Conservation (phyloP, 2,113 vertebrate species). For the Nothocercus julius region DNA sequence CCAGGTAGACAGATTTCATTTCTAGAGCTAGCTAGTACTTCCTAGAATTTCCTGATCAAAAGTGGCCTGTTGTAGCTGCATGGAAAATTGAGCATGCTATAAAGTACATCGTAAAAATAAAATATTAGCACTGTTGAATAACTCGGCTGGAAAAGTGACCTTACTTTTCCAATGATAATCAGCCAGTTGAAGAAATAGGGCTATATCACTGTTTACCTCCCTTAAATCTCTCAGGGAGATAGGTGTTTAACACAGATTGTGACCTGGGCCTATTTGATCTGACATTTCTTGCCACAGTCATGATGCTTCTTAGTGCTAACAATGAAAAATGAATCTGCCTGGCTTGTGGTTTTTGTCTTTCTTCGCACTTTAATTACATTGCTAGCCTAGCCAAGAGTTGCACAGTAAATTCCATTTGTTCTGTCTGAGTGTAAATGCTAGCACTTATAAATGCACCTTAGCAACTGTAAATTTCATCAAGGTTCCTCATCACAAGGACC, state of each 20-base stretch:
- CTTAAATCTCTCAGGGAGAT: conserved; percentile 76
- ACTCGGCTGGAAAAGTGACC: conserved; percentile 56
- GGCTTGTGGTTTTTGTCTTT: conserved; percentile 59
- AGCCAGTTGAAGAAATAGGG: conserved; percentile 71
- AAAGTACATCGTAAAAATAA: background rate
- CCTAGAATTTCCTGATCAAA: background rate
- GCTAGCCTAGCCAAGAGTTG: conserved; percentile 54
- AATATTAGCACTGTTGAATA: conserved; percentile 45
- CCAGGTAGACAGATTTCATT: background rate
- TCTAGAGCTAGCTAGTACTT: conserved; percentile 25
- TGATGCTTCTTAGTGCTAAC: conserved; percentile 35
- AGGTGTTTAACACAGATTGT: conserved; percentile 52
- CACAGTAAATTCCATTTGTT: conserved; percentile 28
- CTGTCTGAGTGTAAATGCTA: conserved; percentile 17
- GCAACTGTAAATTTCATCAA: conserved; percentile 53
- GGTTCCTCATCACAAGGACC: conserved; percentile 34
- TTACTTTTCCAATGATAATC: conserved; percentile 59
- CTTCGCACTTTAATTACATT: conserved; percentile 75
- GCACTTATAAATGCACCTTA: conserved; percentile 49
- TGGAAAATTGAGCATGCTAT: conserved; percentile 23
- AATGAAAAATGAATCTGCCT: conserved; percentile 37
- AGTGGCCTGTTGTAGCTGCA: background rate
- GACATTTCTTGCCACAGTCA: conserved; percentile 31
- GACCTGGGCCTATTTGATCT: conserved; percentile 55
- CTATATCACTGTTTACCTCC: conserved; percentile 67